Evolutionary conservation across 2,113 vertebrate genomes (phyloP), one percentile per base, ranked within the genome.

Genomic region (Benitochromis conjunctus): DNA sequence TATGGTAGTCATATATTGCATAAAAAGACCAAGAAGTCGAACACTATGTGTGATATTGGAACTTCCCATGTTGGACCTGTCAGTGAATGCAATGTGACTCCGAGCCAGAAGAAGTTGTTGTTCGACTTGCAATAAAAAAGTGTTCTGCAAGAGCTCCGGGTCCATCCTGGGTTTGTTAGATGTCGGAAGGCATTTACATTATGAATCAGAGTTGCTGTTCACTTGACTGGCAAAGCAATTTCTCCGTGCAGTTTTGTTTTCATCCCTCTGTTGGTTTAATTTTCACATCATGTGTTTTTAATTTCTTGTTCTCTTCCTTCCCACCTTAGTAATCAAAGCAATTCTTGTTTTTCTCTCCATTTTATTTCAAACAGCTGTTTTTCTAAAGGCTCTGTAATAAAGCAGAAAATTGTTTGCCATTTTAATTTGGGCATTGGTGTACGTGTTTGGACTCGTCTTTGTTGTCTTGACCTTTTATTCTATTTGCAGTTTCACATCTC

Each of bases 381-480:
- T 83, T 69, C 64, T 71, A 29, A 43, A 82, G n/a, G 58, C 16
- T 31, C n/a, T 16, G 6, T 57, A 41, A 53, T 8, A 31, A 34
- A 88, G 38, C 54, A 36, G 8, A 29, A 18, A 12, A 14, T 5
- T 31, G 36, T 85, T 86, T 81, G 18, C 29, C 29, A 18, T 80
- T 74, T 89, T 66, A 41, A 80, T 84, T 60, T 89, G 26, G 79
- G 78, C 36, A 76, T 76, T 83, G 81, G 3, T 41, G 10, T 29
- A 34, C 6, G 2, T 84, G n/a, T 87, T 64, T 79, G 24, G 85
- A 82, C 24, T 46, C 16, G 2, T 53, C 46, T 36, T 4, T 84
- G 19, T 84, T 88, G 80, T 58, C 29, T 71, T 89, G 82, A 87
- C 82, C 84, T 85, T 91, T 80, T n/a, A 64, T 86, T 89, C 31